Evolutionary conservation across 2,797 vertebrate species (phyloP), one percentile per base, ranked within the genome.

Genomic region (Tauraco hartlaubi): DNA sequence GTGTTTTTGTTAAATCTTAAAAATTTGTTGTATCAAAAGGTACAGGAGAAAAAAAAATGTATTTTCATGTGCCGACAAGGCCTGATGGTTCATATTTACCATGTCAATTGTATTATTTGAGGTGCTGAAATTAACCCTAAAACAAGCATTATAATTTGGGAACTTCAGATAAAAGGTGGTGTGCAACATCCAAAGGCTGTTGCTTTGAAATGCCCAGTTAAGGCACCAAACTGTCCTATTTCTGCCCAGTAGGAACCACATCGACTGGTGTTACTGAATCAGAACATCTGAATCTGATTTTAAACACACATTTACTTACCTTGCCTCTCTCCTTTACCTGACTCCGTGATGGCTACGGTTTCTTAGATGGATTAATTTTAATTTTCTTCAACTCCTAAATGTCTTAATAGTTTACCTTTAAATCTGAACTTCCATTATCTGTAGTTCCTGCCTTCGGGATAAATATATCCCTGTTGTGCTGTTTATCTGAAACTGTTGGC

Each of bases 61-160:
- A 0, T 35, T 76, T 43, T 43, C 18, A 5, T 9, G 22, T 46
- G 44, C 46, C 0, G 9, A 18, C 73, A 19, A 48, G 51, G 23
- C 28, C 9, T 20, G 17, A 11, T 22, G 49, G 31, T 37, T 93
- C 15, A 0, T 58, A 56, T 16, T 66, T 74, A 25, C 62, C 21
- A 5, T 49, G 29, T 31, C 20, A 26, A 1, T 41, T 0, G 0
- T 33, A 9, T 56, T 55, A 16, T 11, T 14, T 63, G 44, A 5
- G 19, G 9, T 35, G 55, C 25, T 73, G 52, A 73, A 56, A 37
- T 55, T 12, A 51, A 72, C 29, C 23, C 69, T 12, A 21, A 49
- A 20, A 11, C 19, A 41, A 63, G 29, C 17, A 7, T 52, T 69
- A 2, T 14, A 11, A 43, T 25, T 35, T 28, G 39, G 25, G 55